These are phyloP conservation scores for Melanaphis sacchari DNA, from an alignment of 1,140 invertebrate genomes.

Conservation along the genomic window DNA sequence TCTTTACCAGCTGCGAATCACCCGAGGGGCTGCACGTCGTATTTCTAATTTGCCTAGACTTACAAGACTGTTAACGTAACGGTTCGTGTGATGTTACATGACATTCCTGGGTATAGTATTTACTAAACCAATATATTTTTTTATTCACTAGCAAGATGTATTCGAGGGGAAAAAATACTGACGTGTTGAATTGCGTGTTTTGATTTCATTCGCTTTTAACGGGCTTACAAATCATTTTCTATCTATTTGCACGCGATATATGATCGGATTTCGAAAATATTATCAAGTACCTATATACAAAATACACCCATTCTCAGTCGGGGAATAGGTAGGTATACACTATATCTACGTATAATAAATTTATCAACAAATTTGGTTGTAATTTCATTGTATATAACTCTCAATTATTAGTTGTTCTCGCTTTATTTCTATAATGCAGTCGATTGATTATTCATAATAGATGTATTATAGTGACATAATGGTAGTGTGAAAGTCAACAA, in stretches of 20 bases:
- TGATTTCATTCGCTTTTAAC: constrained; percentile 5
- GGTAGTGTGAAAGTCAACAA: background rate
- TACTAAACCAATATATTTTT: constrained; percentile 20
- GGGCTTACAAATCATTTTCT: constrained; percentile 15
- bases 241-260: constrained; percentile 18
- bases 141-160: background rate
- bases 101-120: constrained; percentile 38
- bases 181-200: constrained; percentile 29
- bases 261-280: background rate
- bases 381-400: background rate
- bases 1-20: constrained; percentile 20
- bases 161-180: background rate
- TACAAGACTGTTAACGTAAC: constrained; percentile 12
- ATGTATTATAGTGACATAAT: background rate
- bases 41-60: background rate
- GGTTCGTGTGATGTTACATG: constrained; percentile 37
- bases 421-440: background rate
- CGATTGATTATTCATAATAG: background rate
- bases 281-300: background rate
- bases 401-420: background rate
- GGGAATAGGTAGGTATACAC: too few species aligned
- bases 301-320: background rate
- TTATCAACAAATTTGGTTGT: background rate
- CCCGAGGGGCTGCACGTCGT: background rate
- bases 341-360: background rate